phyloP scores from a whole-genome alignment of 2,888 invertebrate genomes.

The Nephrotoma appendiculata region DNA sequence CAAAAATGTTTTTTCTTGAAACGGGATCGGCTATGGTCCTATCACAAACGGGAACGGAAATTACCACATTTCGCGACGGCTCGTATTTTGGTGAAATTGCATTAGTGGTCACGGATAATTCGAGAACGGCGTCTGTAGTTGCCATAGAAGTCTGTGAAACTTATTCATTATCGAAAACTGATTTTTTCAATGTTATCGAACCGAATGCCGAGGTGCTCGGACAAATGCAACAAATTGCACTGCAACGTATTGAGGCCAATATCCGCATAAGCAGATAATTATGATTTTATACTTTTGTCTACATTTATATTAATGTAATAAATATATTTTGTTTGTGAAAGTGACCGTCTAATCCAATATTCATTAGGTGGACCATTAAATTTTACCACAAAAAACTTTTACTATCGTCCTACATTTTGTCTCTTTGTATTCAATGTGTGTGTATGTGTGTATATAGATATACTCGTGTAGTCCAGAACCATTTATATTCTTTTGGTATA shows the following conservation, averaged over 20 bases:
- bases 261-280: not conserved
- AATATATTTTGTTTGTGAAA: too few relatives aligned
- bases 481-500: not conserved
- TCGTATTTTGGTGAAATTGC: slow-evolving; percentile 36
- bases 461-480: not conserved
- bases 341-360: too few relatives aligned
- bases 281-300: not conserved
- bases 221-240: slow-evolving; percentile 4
- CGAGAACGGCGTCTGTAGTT: slow-evolving; percentile 27
- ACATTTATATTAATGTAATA: too few relatives aligned
- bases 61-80: slow-evolving; percentile 29
- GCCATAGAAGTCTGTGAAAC: slow-evolving; percentile 32
- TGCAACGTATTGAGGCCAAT: not conserved
- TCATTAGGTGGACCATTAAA: too few relatives aligned
- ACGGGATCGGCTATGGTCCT: slow-evolving; percentile 37
- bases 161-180: slow-evolving; percentile 24
- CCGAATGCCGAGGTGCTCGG: not conserved
- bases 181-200: slow-evolving; percentile 7
- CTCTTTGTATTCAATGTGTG: too few relatives aligned
- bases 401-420: too few relatives aligned
- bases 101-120: slow-evolving; percentile 24
- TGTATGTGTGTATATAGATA: too few relatives aligned
- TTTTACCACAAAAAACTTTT: too few relatives aligned
- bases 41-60: not conserved
- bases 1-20: slow-evolving; percentile 42